These are phyloP conservation scores for Pinctada fucata DNA, from an alignment of 2,888 invertebrate species.

Conservation along the genomic window DNA sequence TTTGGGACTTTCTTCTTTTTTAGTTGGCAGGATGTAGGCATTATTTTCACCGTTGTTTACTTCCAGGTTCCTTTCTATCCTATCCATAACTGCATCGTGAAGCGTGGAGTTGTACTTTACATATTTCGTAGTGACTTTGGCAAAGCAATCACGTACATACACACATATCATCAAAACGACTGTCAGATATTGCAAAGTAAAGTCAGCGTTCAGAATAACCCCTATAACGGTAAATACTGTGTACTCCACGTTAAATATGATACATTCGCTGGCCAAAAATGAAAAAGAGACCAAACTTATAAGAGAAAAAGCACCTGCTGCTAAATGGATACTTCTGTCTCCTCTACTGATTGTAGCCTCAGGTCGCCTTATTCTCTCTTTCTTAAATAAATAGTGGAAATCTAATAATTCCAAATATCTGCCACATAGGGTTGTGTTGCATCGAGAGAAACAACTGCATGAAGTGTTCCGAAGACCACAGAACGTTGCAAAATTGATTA, in stretches of 20 bases:
- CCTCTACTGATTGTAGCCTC: not conserved
- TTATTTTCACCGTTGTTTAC: conserved; percentile 53
- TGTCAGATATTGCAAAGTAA: not conserved
- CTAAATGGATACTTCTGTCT: not conserved
- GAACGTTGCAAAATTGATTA: conserved; percentile 59
- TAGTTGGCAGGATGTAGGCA: conserved; percentile 48
- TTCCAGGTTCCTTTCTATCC: conserved; percentile 44
- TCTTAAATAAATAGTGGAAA: not conserved
- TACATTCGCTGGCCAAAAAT: conserved; percentile 66
- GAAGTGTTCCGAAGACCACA: conserved; percentile 43
- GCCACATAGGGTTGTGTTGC: not conserved
- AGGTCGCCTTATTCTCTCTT: not conserved
- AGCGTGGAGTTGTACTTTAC: conserved; percentile 67
- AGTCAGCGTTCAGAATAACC: not conserved
- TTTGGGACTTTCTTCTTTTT: not conserved
- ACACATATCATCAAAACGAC: not conserved
- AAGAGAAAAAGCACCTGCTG: not conserved
- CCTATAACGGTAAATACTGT: not conserved
- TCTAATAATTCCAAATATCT: not conserved
- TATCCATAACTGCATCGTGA: conserved; percentile 49
- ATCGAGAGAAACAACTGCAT: not conserved
- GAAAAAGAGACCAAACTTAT: conserved; percentile 52
- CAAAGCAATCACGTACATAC: conserved; percentile 48
- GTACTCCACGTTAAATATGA: conserved; percentile 69
- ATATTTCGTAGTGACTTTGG: conserved; percentile 66